A percentile compares a stretch with the other conserved stretches of the same genome.
Conservation (phyloP, 2,888 invertebrate species). For the Drosophila mettleri region DNA sequence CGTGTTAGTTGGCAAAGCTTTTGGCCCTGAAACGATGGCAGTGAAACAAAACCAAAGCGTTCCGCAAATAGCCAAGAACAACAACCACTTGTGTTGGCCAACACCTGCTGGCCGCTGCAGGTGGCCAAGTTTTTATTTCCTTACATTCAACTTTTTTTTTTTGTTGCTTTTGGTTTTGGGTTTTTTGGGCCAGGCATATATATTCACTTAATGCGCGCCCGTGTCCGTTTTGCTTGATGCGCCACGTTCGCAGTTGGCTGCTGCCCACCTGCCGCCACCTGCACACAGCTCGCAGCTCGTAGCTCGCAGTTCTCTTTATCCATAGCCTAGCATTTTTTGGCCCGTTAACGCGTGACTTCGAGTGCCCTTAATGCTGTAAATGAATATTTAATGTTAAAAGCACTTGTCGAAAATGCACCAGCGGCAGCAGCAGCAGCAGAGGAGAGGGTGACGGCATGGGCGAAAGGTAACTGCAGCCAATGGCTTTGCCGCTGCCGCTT, state of each 20-base stretch:
- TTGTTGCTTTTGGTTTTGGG: constrained; percentile 2
- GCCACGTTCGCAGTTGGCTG: constrained; percentile 67
- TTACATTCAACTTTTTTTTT: constrained; percentile 7
- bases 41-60: constrained; percentile 49
- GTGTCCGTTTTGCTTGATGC: constrained; percentile 78
- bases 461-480: constrained; percentile 53
- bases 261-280: constrained; percentile 1
- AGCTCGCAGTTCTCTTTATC: not conserved
- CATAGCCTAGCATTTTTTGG: constrained; percentile 39
- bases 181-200: constrained; percentile 50
- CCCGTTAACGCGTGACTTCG: constrained; percentile 79
- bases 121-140: constrained; percentile 48
- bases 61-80: constrained; percentile 26
- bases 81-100: constrained; percentile 32
- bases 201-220: constrained; percentile 75
- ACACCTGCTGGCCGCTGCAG: constrained; percentile 57
- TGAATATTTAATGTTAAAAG: constrained; percentile 82
- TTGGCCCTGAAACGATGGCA: constrained; percentile 51
- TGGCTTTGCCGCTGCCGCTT: constrained; percentile 60
- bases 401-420: constrained; percentile 80
- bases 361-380: constrained; percentile 82
- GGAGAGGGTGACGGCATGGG: not conserved
- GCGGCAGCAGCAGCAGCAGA: constrained; percentile 29
- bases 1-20: constrained; percentile 42
- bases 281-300: constrained; percentile 1